Base-by-base conservation (phyloP, 1,140 invertebrate genomes). In the Zaprionus kolodkinae region DNA sequence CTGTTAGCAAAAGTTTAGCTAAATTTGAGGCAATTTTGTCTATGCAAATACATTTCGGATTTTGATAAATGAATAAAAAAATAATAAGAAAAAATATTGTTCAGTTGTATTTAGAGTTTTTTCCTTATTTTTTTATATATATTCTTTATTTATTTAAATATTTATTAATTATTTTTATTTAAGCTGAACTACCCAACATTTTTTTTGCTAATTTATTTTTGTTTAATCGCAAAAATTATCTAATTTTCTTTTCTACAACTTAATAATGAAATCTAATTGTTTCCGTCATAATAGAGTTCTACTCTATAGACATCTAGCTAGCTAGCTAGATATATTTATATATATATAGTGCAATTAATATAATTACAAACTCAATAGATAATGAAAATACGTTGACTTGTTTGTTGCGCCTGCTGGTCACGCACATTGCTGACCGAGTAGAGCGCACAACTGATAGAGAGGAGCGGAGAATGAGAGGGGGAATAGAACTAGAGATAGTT, bases 341-440 rank as follows among this genome's bases (percentile, higher is more conserved):
- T 48, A 45, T 48, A 48, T 50, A 25, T 50, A 25, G 0, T 50
- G 11, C 45, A 25, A 50, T 50, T 50, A 50, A 50, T 50, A 50
- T 55, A 55, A 43, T 60, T 61, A 15, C 21, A 40, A 43, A 36
- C 25, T 50, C 17, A 27, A 45, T 43, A 21, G 55, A 17, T 52
- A 54, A 68, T 17, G 7, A 13, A 45, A 38, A 36, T 61, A 43
- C 30, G 38, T 60, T 36, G 48, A 35, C 21, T 61, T 38, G 59
- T 21, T 74, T 40, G 38, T 40, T n/a, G 36, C 36, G 38, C 35
- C 35, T 30, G 60, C 66, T 30, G 15, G 66, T 74, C 72, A 63
- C 72, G 72, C 72, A 74, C 52, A 63, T 59, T 50, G 66, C 15
- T 33, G 48, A 70, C 33, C 30, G 12, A 62, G 68, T 69, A 30